Evolutionary conservation across 2,113 vertebrate species (phyloP), one percentile per base, ranked within the genome.

Genomic region (Rostratula benghalensis): DNA sequence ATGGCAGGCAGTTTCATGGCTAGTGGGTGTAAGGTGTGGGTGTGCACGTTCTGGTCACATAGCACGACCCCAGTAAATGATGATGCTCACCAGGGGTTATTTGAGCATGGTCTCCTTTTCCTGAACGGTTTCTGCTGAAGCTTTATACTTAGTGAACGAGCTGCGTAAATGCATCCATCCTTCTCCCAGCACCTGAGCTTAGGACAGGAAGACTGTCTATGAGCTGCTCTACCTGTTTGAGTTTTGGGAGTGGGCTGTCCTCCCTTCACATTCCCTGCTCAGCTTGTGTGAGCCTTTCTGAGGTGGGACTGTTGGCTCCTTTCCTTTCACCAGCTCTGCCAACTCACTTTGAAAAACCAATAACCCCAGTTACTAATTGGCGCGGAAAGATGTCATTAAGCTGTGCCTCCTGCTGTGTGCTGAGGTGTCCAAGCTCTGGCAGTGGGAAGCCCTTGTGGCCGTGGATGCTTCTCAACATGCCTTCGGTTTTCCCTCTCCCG

Each of bases 241-340:
- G n/a, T 30, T 85, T 59, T 28, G 41, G 20, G 59, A 82, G 54
- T 59, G 30, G 15, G 18, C n/a, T 82, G 30, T 84, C 21, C 31
- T 46, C 27, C 43, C 31, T 64, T 74, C 61, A 43, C 24, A 28
- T 69, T 31, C 39, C 21, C 37, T 30, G 8, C 54, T 61, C 50
- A 51, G 64, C 70, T 37, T 83, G 37, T 48, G 61, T 77, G 65
- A 91, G 51, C n/a, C 33, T 81, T 75, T 67, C 61, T 81, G 53
- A 76, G 41, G 20, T 90, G 68, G 23, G n/a, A 76, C 22, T 56
- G 6, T 90, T 94, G 87, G 45, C 60, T 89, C 8, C 48, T 41
- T 54, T 85, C 45, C 67, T 84, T 81, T 71, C 74, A 80, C 57
- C 37, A 76, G 31, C 70, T 93, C 75, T 88, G 67, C 81, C 87